Base-by-base conservation (phyloP, 2,888 invertebrate species). In the Brachycybe producta region DNA sequence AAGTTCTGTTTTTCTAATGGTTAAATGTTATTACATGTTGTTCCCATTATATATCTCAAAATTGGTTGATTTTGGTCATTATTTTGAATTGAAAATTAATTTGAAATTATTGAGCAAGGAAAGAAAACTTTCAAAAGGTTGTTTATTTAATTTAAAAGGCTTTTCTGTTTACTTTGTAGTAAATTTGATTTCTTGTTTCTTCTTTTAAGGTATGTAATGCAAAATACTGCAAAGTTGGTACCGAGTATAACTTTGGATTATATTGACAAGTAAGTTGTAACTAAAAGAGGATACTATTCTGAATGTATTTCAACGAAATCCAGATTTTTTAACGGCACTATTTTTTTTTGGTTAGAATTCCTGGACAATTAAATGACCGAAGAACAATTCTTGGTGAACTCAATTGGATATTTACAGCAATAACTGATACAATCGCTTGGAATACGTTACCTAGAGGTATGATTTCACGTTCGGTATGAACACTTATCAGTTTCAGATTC, bases 381-480 rank as follows among this genome's bases (percentile, higher is more conserved):
- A 76, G 92, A 60, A 95, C 98, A 26, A 91, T 97, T 87, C 75
- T 97, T 57, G 98, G 98, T 42, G 97, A 99, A 72, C 73, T 98
- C 53, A 98, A 98, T 74, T 98, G 98, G 98, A 95, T 99, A 65
- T 98, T 98, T 72, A 98, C 98, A 2, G 97, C 98, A 39, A 94
- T 99, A 60, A 98, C 98, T 0, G 98, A 99, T 68, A 98, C 98
- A 8, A 97, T 99, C 64, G 98, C 98, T 1, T 98, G 97, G 97
- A 94, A 94, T 66, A 86, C 85, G 36, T 73, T 99, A 61, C 90
- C 94, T 3, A 76, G 85, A 73, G 80, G 80, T 79, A 64, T 57
- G 55, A 23, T 38, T 17, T 32, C 42, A 13, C 2, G 17, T 36
- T 43, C 11, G 27, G 43, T 28, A 28, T 55, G 21, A 21, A 36